Percentiles rank a stretch among this genome's conserved stretches.
Conservation (phyloP, 2,888 invertebrate species). For the Euproctis similis region DNA sequence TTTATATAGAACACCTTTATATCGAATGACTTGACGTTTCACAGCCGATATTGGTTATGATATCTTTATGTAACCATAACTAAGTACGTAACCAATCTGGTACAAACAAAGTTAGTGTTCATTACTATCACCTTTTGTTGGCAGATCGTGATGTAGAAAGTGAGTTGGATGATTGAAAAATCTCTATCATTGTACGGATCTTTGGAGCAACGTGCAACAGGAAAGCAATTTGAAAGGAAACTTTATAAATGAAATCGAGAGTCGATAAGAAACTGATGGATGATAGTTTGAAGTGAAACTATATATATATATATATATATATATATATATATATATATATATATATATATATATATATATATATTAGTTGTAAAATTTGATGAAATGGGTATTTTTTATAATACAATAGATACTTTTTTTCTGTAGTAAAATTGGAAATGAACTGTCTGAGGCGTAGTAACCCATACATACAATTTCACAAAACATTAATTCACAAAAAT, state of each 20-base stretch:
- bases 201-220: constrained; percentile 27
- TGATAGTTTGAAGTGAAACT: constrained; percentile 16
- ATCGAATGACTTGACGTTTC: constrained; percentile 44
- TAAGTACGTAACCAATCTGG: constrained; percentile 21
- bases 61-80: constrained; percentile 31
- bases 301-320: too few relatives aligned
- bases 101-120: constrained; percentile 24
- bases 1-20: constrained; percentile 44
- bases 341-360: too few relatives aligned
- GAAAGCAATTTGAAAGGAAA: constrained; percentile 37
- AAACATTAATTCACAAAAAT: too few relatives aligned
- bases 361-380: too few relatives aligned
- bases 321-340: too few relatives aligned
- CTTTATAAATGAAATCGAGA: constrained; percentile 47
- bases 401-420: too few relatives aligned
- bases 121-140: constrained; percentile 26
- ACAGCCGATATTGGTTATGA: constrained; percentile 30
- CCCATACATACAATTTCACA: too few relatives aligned
- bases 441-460: too few relatives aligned
- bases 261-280: constrained; percentile 34
- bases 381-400: too few relatives aligned
- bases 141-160: constrained; percentile 49
- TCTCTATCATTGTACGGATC: constrained; percentile 29
- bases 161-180: constrained; percentile 35
- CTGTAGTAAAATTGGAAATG: too few relatives aligned